A percentile compares a stretch with the other conserved stretches of the same genome.
phyloP scores from a whole-genome alignment of 2,888 invertebrate genomes.

The Lymantria dispar region DNA sequence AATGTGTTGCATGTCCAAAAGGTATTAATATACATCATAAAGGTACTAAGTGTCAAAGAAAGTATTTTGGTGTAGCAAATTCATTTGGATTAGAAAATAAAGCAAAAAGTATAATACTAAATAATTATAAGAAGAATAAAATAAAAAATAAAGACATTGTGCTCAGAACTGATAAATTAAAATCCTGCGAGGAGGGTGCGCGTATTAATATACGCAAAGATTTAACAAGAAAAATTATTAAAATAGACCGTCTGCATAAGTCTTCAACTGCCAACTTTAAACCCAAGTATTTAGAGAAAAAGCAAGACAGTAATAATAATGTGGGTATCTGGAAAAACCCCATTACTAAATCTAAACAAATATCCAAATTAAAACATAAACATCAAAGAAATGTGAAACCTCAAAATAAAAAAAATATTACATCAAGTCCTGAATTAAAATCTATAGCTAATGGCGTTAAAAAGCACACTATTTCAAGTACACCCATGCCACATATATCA shows the following conservation, averaged over 20 bases:
- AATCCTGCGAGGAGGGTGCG: neutral
- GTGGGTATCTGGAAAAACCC: too few relatives aligned
- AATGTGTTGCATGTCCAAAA: neutral
- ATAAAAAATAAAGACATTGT: neutral
- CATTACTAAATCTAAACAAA: too few relatives aligned
- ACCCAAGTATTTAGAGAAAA: too few relatives aligned
- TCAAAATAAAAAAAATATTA: too few relatives aligned
- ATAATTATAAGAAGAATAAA: neutral
- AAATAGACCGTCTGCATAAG: too few relatives aligned
- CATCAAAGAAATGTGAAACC: too few relatives aligned
- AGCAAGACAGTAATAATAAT: too few relatives aligned
- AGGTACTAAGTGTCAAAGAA: neutral
- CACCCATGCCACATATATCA: neutral
- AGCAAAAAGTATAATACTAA: neutral
- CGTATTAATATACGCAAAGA: neutral
- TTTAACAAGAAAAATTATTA: neutral
- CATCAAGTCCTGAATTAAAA: neutral
- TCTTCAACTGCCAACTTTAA: too few relatives aligned
- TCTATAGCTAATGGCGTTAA: neutral
- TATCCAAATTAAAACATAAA: too few relatives aligned
- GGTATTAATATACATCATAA: neutral
- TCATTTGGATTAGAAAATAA: neutral
- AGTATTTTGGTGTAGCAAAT: neutral
- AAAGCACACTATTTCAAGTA: neutral
- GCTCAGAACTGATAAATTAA: neutral